Percentiles rank a stretch among this genome's conserved stretches.
phyloP scores from a whole-genome alignment of 1,140 invertebrate genomes.

The Lepidurus apus region DNA sequence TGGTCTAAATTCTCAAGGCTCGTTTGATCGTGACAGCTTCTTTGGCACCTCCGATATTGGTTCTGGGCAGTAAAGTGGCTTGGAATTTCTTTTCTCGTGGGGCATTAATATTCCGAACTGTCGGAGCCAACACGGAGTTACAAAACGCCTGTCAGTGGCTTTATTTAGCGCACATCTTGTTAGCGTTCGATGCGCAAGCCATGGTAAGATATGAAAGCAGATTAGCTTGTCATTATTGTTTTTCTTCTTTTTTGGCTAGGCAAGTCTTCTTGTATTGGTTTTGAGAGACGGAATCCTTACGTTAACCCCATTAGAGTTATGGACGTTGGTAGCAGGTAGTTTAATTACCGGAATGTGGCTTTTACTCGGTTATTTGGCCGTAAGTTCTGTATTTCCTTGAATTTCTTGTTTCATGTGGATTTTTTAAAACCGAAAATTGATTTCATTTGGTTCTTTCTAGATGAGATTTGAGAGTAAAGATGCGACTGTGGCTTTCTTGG shows the following conservation, averaged over 20 bases:
- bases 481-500: constrained; percentile 17
- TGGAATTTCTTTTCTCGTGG: neutral
- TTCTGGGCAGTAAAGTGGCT: constrained; percentile 16
- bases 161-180: constrained; percentile 11
- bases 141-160: constrained; percentile 26
- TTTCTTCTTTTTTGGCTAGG: neutral
- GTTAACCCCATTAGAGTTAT: neutral
- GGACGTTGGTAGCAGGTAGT: neutral
- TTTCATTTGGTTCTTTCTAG: constrained; percentile 12
- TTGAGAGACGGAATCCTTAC: neutral
- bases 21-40: constrained; percentile 14
- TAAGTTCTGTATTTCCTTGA: neutral
- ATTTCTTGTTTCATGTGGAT: neutral
- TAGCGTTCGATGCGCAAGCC: constrained; percentile 26
- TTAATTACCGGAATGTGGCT: constrained; percentile 24
- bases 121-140: constrained; percentile 16
- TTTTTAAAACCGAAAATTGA: neutral
- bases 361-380: constrained; percentile 1
- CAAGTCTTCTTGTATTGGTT: constrained; percentile 10
- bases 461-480: constrained; percentile 24
- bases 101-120: constrained; percentile 25
- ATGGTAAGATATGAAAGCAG: neutral
- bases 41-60: constrained; percentile 19
- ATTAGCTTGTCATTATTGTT: neutral
- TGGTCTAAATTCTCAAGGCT: neutral